Evolutionary conservation across 2,888 invertebrate genomes (phyloP).

Genomic region (Eristalinus aeneus): DNA sequence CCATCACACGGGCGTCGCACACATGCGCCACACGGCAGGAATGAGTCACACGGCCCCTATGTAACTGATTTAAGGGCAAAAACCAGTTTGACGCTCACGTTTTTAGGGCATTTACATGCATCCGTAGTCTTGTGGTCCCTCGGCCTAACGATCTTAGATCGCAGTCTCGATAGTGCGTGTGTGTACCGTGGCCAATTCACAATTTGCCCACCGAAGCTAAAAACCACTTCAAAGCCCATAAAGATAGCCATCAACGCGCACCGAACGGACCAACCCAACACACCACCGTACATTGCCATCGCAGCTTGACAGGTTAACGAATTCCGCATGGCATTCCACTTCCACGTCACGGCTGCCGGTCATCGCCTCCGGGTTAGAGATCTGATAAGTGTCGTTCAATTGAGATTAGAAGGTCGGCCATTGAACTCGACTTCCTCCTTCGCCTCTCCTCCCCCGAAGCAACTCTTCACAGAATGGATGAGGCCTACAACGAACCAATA

Average conservation of each 20-base stretch:
- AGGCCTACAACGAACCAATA: slow-evolving; percentile 27
- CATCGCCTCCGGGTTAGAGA: slow-evolving; percentile 35
- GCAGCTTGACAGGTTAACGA: slow-evolving; percentile 5
- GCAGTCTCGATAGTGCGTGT: neutral
- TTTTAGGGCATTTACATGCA: neutral
- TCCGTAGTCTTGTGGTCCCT: neutral
- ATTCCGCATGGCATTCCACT: slow-evolving; percentile 33
- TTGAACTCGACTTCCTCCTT: slow-evolving; percentile 48
- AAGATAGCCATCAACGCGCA: neutral
- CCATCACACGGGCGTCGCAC: neutral
- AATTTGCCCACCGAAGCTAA: neutral
- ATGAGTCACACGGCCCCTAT: neutral
- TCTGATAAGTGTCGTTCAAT: slow-evolving; percentile 32
- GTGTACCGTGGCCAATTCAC: neutral
- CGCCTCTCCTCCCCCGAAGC: neutral
- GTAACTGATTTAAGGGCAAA: neutral
- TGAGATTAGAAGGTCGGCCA: slow-evolving; percentile 57
- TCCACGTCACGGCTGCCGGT: slow-evolving; percentile 32
- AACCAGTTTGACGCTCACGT: neutral
- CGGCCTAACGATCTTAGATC: neutral
- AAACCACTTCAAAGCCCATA: neutral
- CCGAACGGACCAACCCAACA: neutral
- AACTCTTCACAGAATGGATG: neutral
- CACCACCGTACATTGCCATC: neutral
- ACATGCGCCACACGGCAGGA: neutral